Percentiles rank a stretch among this genome's conserved stretches.
Evolutionary conservation across 2,797 vertebrate species (phyloP).

Genomic region (Spinibarbus caldwelli): DNA sequence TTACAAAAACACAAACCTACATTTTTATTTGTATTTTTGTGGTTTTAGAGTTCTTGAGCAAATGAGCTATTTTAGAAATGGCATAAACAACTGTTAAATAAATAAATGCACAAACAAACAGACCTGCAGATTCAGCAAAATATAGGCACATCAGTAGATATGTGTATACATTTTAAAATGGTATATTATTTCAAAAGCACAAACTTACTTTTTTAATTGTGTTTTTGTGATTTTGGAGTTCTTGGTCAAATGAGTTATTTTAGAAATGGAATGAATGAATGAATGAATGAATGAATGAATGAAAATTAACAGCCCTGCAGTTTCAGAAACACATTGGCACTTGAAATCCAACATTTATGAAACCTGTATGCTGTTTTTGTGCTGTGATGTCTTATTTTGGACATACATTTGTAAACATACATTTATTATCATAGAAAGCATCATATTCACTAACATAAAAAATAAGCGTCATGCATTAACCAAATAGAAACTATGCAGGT

Average conservation of each 20-base stretch:
- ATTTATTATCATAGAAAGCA: background rate
- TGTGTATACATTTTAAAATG: background rate
- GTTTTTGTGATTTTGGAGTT: background rate
- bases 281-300: fast-evolving
- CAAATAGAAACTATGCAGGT: background rate
- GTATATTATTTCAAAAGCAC: background rate
- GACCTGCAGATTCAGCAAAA: too few relatives aligned
- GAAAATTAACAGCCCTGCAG: background rate
- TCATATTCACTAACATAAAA: background rate
- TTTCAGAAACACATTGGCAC: background rate
- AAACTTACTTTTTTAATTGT: background rate
- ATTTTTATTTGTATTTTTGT: too few relatives aligned
- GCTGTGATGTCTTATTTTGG: background rate
- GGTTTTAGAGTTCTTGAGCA: too few relatives aligned
- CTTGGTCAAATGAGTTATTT: background rate
- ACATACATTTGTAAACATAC: background rate
- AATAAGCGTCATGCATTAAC: background rate
- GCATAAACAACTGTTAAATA: too few relatives aligned
- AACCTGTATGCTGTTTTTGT: background rate
- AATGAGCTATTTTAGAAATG: too few relatives aligned
- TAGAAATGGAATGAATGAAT: background rate
- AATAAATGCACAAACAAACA: too few relatives aligned
- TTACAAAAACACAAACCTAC: too few relatives aligned
- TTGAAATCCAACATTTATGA: background rate
- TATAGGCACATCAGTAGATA: background rate